phyloP scores from a whole-genome alignment of 2,888 invertebrate genomes.

The Helleia helle region DNA sequence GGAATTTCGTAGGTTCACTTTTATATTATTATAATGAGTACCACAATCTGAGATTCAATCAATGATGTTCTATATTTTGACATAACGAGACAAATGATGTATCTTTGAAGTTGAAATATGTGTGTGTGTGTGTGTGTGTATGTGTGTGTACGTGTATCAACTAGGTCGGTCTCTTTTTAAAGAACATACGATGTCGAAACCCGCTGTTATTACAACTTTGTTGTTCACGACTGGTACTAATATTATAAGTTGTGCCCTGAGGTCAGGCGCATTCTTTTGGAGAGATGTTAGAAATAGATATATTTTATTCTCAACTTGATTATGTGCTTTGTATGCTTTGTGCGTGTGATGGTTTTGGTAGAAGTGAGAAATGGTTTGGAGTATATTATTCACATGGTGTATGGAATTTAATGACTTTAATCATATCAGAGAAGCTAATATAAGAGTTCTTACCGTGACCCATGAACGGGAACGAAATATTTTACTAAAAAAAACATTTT shows the following conservation, averaged over 20 bases:
- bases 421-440: too few relatives aligned
- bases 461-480: too few relatives aligned
- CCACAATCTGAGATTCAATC: conserved; percentile 1
- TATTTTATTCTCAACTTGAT: too few relatives aligned
- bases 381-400: too few relatives aligned
- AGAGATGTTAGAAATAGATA: not conserved
- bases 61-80: not conserved
- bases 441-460: too few relatives aligned
- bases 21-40: not conserved
- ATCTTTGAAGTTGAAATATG: not conserved
- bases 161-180: conserved; percentile 38
- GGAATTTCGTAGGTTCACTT: not conserved
- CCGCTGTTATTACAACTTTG: conserved; percentile 27
- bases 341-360: too few relatives aligned
- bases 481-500: too few relatives aligned
- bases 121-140: not conserved
- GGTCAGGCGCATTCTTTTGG: conserved; percentile 2
- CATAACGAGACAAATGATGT: not conserved
- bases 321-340: too few relatives aligned
- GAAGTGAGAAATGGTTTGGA: too few relatives aligned
- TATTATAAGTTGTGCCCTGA: not conserved
- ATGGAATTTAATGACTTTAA: too few relatives aligned
- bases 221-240: conserved; percentile 14
- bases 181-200: conserved; percentile 49
- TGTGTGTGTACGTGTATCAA: not conserved